Percentiles rank a stretch among this genome's conserved stretches.
Evolutionary conservation across 2,888 invertebrate species (phyloP).

Genomic region (Tipula vernalis): DNA sequence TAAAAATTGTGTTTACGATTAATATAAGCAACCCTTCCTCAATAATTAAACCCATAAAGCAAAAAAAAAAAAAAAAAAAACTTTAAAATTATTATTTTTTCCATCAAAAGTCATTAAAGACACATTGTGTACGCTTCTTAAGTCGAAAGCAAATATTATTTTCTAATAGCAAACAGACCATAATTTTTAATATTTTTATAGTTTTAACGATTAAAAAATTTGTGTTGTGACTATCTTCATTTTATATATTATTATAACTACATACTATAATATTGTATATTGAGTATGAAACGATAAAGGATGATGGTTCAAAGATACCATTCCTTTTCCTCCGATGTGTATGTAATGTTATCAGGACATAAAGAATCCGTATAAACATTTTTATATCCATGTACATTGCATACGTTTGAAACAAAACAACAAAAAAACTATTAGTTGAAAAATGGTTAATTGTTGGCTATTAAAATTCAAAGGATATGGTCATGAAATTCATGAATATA

Average conservation of each 20-base stretch:
- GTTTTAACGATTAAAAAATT: neutral
- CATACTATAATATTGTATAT: neutral
- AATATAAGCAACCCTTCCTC: neutral
- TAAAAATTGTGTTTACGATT: neutral
- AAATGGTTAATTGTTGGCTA: conserved; percentile 10
- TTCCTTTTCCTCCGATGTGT: neutral
- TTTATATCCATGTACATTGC: neutral
- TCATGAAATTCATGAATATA: neutral
- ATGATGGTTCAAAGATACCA: neutral
- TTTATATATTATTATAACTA: neutral
- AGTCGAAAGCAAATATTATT: neutral
- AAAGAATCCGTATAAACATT: neutral
- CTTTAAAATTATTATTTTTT: neutral
- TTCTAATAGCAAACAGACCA: neutral
- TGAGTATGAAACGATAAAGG: neutral
- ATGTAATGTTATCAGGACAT: neutral
- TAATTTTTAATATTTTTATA: neutral
- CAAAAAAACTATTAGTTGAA: conserved; percentile 4
- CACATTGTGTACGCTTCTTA: neutral
- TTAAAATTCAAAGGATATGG: conserved; percentile 10
- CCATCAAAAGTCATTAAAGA: neutral
- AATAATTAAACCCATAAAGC: neutral
- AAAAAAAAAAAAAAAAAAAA: neutral
- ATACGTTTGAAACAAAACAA: neutral
- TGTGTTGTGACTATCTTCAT: neutral